phyloP scores from a whole-genome alignment of 2,797 vertebrate species.

The Siniperca undulata region DNA sequence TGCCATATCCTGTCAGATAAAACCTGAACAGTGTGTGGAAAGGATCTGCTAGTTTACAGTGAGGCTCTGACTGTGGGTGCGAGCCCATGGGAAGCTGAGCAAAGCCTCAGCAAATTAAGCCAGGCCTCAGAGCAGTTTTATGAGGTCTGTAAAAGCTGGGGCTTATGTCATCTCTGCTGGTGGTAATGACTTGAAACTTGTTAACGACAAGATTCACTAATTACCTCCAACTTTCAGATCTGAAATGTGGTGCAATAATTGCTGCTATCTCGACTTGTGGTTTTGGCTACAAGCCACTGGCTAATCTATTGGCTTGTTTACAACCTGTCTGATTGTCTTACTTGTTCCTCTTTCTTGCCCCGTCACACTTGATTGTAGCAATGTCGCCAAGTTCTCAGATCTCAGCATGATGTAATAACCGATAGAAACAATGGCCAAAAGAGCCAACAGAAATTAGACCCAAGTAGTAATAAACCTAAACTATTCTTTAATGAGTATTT shows the following conservation, averaged over 20 bases:
- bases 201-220: slow-evolving; percentile 75
- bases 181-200: slow-evolving; percentile 75
- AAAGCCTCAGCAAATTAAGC: slow-evolving; percentile 66
- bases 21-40: slow-evolving; percentile 19
- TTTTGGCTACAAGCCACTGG: slow-evolving; percentile 18
- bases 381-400: background rate
- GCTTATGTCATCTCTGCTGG: slow-evolving; percentile 74
- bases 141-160: slow-evolving; percentile 66
- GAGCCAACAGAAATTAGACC: background rate
- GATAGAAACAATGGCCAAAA: background rate
- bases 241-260: slow-evolving; percentile 60
- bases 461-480: background rate
- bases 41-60: slow-evolving; percentile 42
- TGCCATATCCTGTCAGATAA: slow-evolving; percentile 38
- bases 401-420: background rate
- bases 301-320: background rate
- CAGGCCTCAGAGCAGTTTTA: slow-evolving; percentile 70
- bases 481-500: background rate
- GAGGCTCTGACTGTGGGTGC: slow-evolving; percentile 53
- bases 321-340: background rate
- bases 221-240: slow-evolving; percentile 68
- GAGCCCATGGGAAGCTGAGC: slow-evolving; percentile 52
- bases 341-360: background rate
- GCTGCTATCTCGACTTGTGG: slow-evolving; percentile 58
- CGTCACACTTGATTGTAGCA: background rate